Percentiles rank a stretch among this genome's conserved stretches.
Evolutionary conservation across 2,888 invertebrate genomes (phyloP).

Genomic region (Mycogona germanica): DNA sequence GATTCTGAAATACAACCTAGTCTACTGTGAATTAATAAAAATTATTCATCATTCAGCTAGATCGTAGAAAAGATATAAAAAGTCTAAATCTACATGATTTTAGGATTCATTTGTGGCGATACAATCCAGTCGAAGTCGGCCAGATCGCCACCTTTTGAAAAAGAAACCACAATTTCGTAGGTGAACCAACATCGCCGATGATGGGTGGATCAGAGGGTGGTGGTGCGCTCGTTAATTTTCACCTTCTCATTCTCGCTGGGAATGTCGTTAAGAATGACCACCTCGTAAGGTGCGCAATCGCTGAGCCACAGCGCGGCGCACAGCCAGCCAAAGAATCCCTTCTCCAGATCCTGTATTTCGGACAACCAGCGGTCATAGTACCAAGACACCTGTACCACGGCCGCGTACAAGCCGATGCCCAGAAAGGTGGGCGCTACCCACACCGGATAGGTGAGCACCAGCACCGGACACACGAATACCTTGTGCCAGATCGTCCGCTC

Average conservation of each 20-base stretch:
- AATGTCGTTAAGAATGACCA: constrained; percentile 40
- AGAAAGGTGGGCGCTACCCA: constrained; percentile 51
- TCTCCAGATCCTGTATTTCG: constrained; percentile 59
- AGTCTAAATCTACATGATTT: too few relatives aligned
- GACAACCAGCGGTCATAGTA: constrained; percentile 54
- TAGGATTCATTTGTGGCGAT: too few relatives aligned
- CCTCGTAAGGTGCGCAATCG: constrained; percentile 63
- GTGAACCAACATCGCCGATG: not conserved
- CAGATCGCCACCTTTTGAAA: too few relatives aligned
- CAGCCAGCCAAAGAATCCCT: constrained; percentile 66
- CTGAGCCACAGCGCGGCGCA: constrained; percentile 52
- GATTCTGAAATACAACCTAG: too few relatives aligned
- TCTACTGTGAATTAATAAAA: too few relatives aligned
- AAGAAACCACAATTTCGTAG: too few relatives aligned
- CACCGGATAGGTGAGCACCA: constrained; percentile 56
- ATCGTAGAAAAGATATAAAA: too few relatives aligned
- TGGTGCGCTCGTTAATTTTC: constrained; percentile 3
- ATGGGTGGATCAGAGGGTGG: not conserved
- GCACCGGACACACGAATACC: constrained; percentile 49
- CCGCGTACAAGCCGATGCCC: constrained; percentile 52
- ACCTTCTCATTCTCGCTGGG: constrained; percentile 12
- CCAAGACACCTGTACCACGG: constrained; percentile 53
- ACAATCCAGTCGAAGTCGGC: too few relatives aligned
- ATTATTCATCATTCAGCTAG: too few relatives aligned
- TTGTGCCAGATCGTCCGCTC: constrained; percentile 49